phyloP scores from a whole-genome alignment of 2,113 vertebrate species.

The Patagioenas fasciata region DNA sequence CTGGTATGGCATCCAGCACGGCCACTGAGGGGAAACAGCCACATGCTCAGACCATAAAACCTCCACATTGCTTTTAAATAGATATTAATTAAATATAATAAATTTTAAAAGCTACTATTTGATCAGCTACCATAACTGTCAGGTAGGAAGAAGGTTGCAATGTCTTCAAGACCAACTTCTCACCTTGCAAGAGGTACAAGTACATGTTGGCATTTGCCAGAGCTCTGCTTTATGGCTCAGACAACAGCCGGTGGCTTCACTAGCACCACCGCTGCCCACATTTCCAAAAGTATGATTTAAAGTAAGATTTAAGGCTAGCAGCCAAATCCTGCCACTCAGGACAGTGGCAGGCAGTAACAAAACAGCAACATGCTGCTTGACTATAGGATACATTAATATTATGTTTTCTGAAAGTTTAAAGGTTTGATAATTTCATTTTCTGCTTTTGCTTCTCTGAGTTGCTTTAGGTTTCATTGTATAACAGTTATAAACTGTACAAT shows the following conservation, averaged over 20 bases:
- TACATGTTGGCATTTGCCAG: accelerated
- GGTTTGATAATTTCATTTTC: background rate
- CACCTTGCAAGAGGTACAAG: background rate
- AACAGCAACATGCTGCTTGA: background rate
- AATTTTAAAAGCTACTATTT: background rate
- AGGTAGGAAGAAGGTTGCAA: background rate
- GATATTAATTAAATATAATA: background rate
- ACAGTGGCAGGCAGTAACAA: background rate
- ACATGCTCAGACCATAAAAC: background rate
- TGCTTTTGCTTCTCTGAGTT: background rate
- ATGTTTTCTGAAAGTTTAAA: background rate
- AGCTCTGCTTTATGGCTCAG: background rate
- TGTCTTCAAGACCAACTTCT: background rate
- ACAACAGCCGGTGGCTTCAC: background rate
- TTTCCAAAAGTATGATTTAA: background rate
- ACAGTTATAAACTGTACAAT: background rate
- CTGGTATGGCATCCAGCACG: background rate
- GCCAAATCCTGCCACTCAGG: background rate
- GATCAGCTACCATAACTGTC: background rate
- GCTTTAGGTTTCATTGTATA: background rate
- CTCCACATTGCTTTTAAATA: background rate
- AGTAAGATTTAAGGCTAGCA: background rate
- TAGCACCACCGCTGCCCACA: accelerated
- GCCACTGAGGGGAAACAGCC: background rate
- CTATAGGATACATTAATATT: background rate